Percentiles rank a stretch among this genome's conserved stretches.
Evolutionary conservation across 2,888 invertebrate species (phyloP).

Genomic region (Pocota personata): DNA sequence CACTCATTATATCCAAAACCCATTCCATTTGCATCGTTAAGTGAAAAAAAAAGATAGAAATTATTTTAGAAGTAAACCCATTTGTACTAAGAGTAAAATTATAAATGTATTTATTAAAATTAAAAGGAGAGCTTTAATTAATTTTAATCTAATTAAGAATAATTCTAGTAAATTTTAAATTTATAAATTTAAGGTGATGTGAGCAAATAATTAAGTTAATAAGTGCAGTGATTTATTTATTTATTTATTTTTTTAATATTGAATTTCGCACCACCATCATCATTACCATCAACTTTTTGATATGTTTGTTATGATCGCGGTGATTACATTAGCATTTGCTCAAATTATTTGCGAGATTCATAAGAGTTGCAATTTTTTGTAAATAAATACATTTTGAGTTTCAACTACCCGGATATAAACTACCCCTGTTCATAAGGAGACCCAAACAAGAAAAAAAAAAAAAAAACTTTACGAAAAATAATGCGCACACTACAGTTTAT

Average conservation of each 20-base stretch:
- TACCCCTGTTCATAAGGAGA: slow-evolving; percentile 16
- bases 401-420: slow-evolving; percentile 18
- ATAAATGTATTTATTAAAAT: slow-evolving; percentile 54
- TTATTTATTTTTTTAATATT: not conserved
- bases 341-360: not conserved
- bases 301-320: not conserved
- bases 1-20: not conserved
- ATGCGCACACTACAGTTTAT: slow-evolving; percentile 62
- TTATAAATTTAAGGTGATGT: slow-evolving; percentile 58
- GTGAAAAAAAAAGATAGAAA: not conserved
- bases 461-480: slow-evolving; percentile 55
- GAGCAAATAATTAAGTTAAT: slow-evolving; percentile 44
- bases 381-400: slow-evolving; percentile 12
- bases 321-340: slow-evolving; percentile 1
- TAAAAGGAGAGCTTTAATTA: slow-evolving; percentile 74
- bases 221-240: slow-evolving; percentile 15
- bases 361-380: not conserved
- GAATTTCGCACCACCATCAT: slow-evolving; percentile 23
- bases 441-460: not conserved
- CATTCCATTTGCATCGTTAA: slow-evolving; percentile 1
- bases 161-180: slow-evolving; percentile 59
- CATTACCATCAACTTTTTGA: not conserved
- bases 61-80: not conserved
- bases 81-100: slow-evolving; percentile 15
- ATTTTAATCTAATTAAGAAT: slow-evolving; percentile 73